These are phyloP conservation scores for Penaeus japonicus DNA, from an alignment of 1,140 invertebrate species.

Conservation along the genomic window DNA sequence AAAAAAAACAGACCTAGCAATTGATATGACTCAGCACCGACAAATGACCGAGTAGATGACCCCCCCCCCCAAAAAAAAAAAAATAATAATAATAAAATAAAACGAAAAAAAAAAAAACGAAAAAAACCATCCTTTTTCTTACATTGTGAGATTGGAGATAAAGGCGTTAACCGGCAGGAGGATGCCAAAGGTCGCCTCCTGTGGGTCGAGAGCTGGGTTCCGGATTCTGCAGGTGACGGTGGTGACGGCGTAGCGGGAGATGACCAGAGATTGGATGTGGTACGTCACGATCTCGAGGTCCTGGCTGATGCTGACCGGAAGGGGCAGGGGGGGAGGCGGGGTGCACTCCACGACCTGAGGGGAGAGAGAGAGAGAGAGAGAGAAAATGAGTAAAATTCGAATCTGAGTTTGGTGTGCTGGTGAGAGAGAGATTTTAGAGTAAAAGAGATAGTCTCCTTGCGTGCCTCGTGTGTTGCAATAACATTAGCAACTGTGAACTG, in stretches of 20 bases:
- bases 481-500: no score
- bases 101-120: no score
- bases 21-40: no score
- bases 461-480: no score
- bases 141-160: constrained; percentile 59
- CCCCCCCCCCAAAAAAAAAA: no score
- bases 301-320: neutral
- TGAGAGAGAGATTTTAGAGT: no score
- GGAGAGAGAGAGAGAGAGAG: neutral
- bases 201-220: constrained; percentile 37
- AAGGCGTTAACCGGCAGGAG: constrained; percentile 55
- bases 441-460: no score
- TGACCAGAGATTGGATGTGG: constrained; percentile 56
- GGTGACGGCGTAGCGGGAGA: constrained; percentile 58
- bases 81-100: no score
- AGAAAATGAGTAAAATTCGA: no score
- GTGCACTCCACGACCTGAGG: neutral
- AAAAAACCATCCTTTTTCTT: neutral
- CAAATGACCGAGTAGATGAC: no score
- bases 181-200: constrained; percentile 51
- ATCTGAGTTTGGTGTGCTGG: no score
- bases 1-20: no score
- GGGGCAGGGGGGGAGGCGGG: neutral
- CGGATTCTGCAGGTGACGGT: constrained; percentile 56
- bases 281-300: constrained; percentile 56